Base-by-base conservation (phyloP, 2,113 vertebrate genomes). In the Mungos mungo region DNA sequence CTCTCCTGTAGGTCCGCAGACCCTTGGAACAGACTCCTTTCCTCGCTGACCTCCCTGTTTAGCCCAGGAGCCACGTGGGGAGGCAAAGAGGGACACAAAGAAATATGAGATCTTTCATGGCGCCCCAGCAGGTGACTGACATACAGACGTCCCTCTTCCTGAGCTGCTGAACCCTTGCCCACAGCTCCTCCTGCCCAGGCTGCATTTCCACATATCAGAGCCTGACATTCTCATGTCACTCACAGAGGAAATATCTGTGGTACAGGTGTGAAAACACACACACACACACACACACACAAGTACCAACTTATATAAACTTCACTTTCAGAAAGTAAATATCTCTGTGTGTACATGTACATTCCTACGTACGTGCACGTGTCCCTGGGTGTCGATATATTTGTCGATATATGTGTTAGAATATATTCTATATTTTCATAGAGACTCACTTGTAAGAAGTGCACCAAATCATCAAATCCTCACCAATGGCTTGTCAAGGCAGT, bases 161-260 rank as follows among this genome's bases (percentile, higher is more conserved):
- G 29, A 10, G 31, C 29, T 13, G 15, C 19, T 3, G 15, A 63
- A 3, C 29, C 23, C 35, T 18, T 1, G 14, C 45, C 45, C 45
- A 10, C 10, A 9, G 45, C 45, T 47, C 31, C 27, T 57, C 33
- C 86, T 0, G 9, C 29, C 38, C 35, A 57, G 71, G 25, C 38
- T 41, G 3, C 3, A 57, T 11, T 8, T 47, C 23, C 9, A 3
- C 25, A 5, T 47, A 47, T 54, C 29, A 84, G 77, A 13, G 29
- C 4, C 19, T 8, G 33, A 5, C 3, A 69, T 2, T 54, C 5
- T 35, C 2, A 0, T 2, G 7, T 41, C 2, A 0, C 18, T 84
- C 41, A 16, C 21, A 31, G 0, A 18, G 4, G 5, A 76, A 81
- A 27, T 3, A 7, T 4, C 8, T 16, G 29, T 0, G 4, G 29